These are phyloP conservation scores for Typhlichthys eigenmanni DNA, from an alignment of 2,797 vertebrate genomes.

Conservation along the genomic window DNA sequence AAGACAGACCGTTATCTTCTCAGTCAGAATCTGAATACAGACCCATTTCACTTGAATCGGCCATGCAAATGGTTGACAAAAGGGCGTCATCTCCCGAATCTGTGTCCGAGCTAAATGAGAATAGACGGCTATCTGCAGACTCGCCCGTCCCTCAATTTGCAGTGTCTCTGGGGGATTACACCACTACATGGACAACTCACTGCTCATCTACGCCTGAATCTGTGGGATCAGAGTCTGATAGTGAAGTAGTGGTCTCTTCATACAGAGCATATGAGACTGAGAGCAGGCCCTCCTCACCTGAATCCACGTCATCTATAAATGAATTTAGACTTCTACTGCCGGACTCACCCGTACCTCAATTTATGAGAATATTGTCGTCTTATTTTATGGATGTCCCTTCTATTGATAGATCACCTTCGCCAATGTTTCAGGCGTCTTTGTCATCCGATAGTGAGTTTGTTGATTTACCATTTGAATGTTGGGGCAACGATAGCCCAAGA, in stretches of 20 bases:
- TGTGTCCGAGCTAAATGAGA: slow-evolving; percentile 45
- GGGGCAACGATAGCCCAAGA: slow-evolving; percentile 54
- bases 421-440: slow-evolving; percentile 61
- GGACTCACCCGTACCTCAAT: slow-evolving; percentile 71
- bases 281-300: slow-evolving; percentile 55
- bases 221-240: slow-evolving; percentile 49
- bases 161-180: slow-evolving; percentile 20
- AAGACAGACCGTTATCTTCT: slow-evolving; percentile 29
- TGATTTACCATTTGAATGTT: slow-evolving; percentile 57
- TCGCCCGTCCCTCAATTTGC: slow-evolving; percentile 65
- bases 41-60: slow-evolving; percentile 41
- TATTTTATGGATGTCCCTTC: slow-evolving; percentile 52
- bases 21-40: slow-evolving; percentile 53
- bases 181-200: slow-evolving; percentile 1
- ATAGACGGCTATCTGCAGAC: slow-evolving; percentile 64
- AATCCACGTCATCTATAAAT: slow-evolving; percentile 60
- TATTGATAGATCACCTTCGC: slow-evolving; percentile 56
- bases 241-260: slow-evolving; percentile 44
- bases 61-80: slow-evolving; percentile 23
- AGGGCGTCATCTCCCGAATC: slow-evolving; percentile 69
- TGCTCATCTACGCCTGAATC: slow-evolving; percentile 53
- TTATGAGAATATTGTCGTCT: slow-evolving; percentile 66
- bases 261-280: slow-evolving; percentile 24
- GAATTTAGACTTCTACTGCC: slow-evolving; percentile 58
- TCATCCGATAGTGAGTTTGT: slow-evolving; percentile 65